Evolutionary conservation across 2,888 invertebrate genomes (phyloP).

Genomic region (Dicycla oo): DNA sequence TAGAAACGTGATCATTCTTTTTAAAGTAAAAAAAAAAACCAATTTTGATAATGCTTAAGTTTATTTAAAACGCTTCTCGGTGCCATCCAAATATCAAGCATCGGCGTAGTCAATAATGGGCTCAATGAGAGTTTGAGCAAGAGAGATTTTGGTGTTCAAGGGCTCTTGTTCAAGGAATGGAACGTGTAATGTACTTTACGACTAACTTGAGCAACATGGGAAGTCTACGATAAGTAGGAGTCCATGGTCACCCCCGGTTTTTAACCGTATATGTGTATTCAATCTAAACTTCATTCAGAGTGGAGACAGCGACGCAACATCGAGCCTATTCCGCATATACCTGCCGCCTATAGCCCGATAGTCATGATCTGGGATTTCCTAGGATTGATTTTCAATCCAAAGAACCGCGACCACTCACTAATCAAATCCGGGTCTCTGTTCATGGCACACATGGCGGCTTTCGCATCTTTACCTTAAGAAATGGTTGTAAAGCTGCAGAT

Average conservation of each 20-base stretch:
- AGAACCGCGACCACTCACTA: not conserved
- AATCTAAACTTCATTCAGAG: not conserved
- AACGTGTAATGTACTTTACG: not conserved
- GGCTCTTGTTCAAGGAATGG: not conserved
- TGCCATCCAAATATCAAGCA: not conserved
- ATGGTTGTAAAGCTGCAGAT: not conserved
- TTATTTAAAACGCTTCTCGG: no score
- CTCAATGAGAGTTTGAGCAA: not conserved
- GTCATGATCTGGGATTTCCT: not conserved
- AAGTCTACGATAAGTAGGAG: not conserved
- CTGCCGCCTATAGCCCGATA: not conserved
- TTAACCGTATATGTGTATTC: not conserved
- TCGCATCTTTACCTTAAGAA: not conserved
- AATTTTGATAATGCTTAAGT: no score
- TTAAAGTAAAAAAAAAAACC: no score
- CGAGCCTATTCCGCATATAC: not conserved
- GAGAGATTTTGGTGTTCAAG: not conserved
- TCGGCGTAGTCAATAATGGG: not conserved
- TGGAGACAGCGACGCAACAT: not conserved
- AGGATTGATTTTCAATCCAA: not conserved
- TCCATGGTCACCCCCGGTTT: not conserved
- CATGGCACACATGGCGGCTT: not conserved
- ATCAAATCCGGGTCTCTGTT: not conserved
- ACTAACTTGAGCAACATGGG: not conserved
- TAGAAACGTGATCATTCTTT: no score